These are phyloP conservation scores for Rhynchophorus ferrugineus DNA, from an alignment of 1,140 invertebrate species.

Conservation along the genomic window DNA sequence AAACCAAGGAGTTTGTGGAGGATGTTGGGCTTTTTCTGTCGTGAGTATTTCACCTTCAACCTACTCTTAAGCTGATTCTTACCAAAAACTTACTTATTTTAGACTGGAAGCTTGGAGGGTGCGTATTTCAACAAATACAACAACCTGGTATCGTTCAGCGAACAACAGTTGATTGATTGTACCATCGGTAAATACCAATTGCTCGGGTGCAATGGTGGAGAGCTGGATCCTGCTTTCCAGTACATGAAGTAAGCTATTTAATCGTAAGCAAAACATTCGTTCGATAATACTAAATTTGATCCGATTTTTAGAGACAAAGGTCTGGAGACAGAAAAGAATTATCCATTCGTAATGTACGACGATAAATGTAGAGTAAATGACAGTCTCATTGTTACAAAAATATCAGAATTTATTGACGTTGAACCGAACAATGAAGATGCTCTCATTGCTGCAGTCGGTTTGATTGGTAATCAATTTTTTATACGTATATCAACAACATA, in stretches of 20 bases:
- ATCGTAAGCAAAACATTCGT: not conserved
- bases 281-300: not conserved
- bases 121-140: slow-evolving; percentile 84
- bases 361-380: slow-evolving; percentile 55
- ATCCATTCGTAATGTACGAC: slow-evolving; percentile 76
- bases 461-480: slow-evolving; percentile 11
- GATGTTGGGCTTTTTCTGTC: slow-evolving; percentile 48
- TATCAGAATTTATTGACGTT: slow-evolving; percentile 75
- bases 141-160: slow-evolving; percentile 82
- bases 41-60: slow-evolving; percentile 14
- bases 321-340: slow-evolving; percentile 84
- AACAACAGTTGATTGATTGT: slow-evolving; percentile 97
- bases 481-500: too few relatives aligned
- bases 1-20: slow-evolving; percentile 35
- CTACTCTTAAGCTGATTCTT: not conserved
- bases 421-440: slow-evolving; percentile 63
- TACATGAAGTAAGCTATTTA: slow-evolving; percentile 61
- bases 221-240: slow-evolving; percentile 85
- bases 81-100: slow-evolving; percentile 22
- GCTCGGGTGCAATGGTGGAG: slow-evolving; percentile 81
- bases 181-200: slow-evolving; percentile 9
- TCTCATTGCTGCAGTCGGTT: slow-evolving; percentile 68
- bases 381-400: slow-evolving; percentile 63
- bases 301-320: slow-evolving; percentile 57
- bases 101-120: slow-evolving; percentile 91